These are phyloP conservation scores for Emberiza fucata DNA, from an alignment of 2,113 vertebrate genomes.

Conservation along the genomic window DNA sequence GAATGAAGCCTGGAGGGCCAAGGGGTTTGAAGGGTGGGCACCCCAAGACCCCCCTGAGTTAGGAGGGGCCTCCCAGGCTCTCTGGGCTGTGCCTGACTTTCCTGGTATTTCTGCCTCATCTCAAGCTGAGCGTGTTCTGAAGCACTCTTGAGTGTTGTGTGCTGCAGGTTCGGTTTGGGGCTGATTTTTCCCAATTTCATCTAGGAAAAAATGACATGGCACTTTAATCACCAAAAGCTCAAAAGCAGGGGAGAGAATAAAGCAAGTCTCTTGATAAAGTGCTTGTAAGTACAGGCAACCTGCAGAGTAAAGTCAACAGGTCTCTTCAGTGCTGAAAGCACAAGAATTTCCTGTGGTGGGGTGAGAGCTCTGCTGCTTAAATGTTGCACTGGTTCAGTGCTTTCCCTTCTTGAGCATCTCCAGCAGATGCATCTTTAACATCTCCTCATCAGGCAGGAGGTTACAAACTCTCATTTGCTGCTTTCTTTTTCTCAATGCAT, in stretches of 20 bases:
- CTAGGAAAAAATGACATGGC: not conserved
- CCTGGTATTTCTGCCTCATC: not conserved
- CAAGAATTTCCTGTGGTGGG: not conserved
- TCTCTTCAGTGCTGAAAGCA: not conserved
- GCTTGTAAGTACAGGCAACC: not conserved
- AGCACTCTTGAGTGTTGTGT: too few species aligned
- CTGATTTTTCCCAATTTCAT: not conserved
- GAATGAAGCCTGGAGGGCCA: not conserved
- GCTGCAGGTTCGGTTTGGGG: rapidly evolving
- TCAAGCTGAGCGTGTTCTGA: rapidly evolving
- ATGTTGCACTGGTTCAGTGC: not conserved
- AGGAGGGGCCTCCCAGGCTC: not conserved
- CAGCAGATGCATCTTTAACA: not conserved
- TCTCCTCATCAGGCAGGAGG: not conserved
- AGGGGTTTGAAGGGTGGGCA: not conserved
- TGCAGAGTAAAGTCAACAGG: not conserved
- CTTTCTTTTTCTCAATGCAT: not conserved
- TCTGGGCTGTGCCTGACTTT: not conserved
- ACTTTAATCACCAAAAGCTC: not conserved
- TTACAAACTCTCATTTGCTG: not conserved
- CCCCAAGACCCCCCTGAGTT: not conserved
- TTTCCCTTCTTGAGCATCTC: not conserved
- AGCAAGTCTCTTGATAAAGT: not conserved
- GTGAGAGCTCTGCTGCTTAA: not conserved
- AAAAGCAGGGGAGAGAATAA: not conserved